Evolutionary conservation across 2,888 invertebrate genomes (phyloP).

Genomic region (Ophioninae sp.): DNA sequence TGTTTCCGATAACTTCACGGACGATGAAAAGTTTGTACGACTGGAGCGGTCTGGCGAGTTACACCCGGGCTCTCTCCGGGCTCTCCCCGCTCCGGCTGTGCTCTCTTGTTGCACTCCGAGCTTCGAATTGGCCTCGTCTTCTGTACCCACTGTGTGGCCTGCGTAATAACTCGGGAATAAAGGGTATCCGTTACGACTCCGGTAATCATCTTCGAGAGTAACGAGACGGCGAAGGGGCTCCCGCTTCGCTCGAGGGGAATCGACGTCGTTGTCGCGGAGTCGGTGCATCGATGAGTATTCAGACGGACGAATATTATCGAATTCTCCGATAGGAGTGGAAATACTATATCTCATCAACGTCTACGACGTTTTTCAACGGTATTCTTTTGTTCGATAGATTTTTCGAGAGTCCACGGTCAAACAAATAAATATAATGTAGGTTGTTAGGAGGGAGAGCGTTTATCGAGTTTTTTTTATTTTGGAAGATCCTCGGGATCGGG

Average conservation of each 20-base stretch:
- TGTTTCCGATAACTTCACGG: slow-evolving; percentile 60
- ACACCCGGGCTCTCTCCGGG: slow-evolving; percentile 5
- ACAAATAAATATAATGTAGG: too few relatives aligned
- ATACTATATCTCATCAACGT: too few relatives aligned
- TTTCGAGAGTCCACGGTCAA: too few relatives aligned
- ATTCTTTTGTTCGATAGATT: too few relatives aligned
- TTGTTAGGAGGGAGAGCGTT: too few relatives aligned
- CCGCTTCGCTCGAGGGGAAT: slow-evolving; percentile 2
- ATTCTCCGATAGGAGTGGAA: too few relatives aligned
- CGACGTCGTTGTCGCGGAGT: slow-evolving; percentile 5
- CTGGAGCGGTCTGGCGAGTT: slow-evolving; percentile 28
- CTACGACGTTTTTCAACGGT: too few relatives aligned
- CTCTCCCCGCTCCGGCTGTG: neutral
- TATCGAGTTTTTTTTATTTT: too few relatives aligned
- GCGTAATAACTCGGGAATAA: slow-evolving; percentile 39
- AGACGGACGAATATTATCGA: neutral
- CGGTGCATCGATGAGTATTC: neutral
- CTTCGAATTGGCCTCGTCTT: slow-evolving; percentile 22
- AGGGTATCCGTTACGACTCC: slow-evolving; percentile 43
- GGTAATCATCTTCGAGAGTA: slow-evolving; percentile 33
- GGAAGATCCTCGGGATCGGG: too few relatives aligned
- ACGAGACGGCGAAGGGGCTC: slow-evolving; percentile 32
- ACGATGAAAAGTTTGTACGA: slow-evolving; percentile 56
- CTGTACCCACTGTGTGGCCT: slow-evolving; percentile 23
- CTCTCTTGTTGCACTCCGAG: slow-evolving; percentile 25